phyloP scores from a whole-genome alignment of 1,140 invertebrate genomes.

The Eciton burchellii region DNA sequence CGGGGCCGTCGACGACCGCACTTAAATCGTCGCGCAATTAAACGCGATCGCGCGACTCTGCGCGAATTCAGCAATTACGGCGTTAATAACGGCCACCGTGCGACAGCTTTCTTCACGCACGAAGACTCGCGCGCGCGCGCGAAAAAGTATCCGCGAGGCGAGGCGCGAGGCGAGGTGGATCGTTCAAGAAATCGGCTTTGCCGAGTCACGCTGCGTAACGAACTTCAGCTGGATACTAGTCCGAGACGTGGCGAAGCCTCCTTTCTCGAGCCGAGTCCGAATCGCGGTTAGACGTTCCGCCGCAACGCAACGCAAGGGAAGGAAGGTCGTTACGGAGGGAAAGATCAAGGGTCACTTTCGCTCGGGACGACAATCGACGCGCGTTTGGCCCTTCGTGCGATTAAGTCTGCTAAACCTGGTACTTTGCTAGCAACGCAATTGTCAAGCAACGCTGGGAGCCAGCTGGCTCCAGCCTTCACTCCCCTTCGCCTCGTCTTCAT shows the following conservation, averaged over 20 bases:
- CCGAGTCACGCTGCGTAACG: conserved; percentile 83
- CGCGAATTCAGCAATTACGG: conserved; percentile 76
- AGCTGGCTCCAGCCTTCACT: not conserved
- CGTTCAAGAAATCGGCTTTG: conserved; percentile 75
- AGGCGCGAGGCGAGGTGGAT: conserved; percentile 63
- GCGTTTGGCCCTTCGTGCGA: not conserved
- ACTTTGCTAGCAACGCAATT: not conserved
- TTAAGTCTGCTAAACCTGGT: not conserved
- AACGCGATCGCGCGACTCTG: conserved; percentile 66
- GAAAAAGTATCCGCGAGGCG: conserved; percentile 40
- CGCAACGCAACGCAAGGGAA: conserved; percentile 56
- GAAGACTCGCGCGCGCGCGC: conserved; percentile 11
- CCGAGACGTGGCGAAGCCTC: conserved; percentile 42
- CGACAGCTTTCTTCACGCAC: conserved; percentile 56
- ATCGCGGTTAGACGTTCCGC: conserved; percentile 66
- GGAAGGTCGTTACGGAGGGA: conserved; percentile 72
- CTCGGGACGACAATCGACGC: conserved; percentile 38
- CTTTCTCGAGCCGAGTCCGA: conserved; percentile 71
- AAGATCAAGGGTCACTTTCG: conserved; percentile 60
- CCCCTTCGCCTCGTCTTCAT: not conserved
- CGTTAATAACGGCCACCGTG: conserved; percentile 70
- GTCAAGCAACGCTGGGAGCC: not conserved
- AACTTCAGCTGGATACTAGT: conserved; percentile 75
- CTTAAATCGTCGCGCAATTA: conserved; percentile 71
- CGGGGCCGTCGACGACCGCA: conserved; percentile 53